These are phyloP conservation scores for Ptilorrhoa leucosticta DNA, from an alignment of 2,113 vertebrate genomes.

Conservation along the genomic window DNA sequence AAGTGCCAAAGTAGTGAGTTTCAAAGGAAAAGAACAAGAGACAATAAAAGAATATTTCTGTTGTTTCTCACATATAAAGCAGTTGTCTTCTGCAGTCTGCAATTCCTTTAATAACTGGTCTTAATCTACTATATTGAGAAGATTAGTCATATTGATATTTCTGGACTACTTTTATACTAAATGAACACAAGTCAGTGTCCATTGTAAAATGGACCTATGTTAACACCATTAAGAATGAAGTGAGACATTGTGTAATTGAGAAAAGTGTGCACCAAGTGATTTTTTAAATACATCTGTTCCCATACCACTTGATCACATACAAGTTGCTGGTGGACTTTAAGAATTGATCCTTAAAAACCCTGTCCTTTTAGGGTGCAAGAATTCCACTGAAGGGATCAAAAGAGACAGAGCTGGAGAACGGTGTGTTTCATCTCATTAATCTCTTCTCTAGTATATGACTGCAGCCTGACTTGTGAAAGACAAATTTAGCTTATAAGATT, in stretches of 20 bases:
- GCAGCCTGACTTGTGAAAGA: not conserved
- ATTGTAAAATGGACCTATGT: not conserved
- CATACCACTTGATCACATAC: not conserved
- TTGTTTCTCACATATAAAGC: not conserved
- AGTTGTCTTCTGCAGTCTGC: not conserved
- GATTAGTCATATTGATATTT: not conserved
- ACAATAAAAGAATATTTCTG: not conserved
- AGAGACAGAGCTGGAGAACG: not conserved
- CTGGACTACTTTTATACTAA: not conserved
- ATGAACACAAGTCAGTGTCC: not conserved
- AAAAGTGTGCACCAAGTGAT: not conserved
- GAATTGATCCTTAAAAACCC: not conserved
- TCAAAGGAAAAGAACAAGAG: not conserved
- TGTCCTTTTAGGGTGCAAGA: not conserved
- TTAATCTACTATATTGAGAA: not conserved
- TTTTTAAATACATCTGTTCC: not conserved
- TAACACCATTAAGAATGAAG: not conserved
- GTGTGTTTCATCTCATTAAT: not conserved
- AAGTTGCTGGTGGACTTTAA: not conserved
- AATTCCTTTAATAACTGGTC: not conserved
- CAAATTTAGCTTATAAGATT: not conserved
- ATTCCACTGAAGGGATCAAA: not conserved
- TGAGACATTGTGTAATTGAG: not conserved
- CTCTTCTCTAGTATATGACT: not conserved
- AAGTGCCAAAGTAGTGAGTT: not conserved